Evolutionary conservation across 2,888 invertebrate species (phyloP).

Genomic region (Synergus japonicus): DNA sequence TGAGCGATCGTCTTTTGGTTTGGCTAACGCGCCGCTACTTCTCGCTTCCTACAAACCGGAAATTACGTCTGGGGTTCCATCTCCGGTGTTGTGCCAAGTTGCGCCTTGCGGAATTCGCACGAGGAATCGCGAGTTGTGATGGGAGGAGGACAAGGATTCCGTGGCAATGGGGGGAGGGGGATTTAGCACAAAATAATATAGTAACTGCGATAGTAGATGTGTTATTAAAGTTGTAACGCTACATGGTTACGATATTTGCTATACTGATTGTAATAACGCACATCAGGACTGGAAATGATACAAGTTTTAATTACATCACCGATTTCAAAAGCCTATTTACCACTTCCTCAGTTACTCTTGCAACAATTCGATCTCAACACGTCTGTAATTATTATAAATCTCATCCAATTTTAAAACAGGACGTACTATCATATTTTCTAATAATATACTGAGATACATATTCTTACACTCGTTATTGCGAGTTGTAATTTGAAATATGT

Average conservation of each 20-base stretch:
- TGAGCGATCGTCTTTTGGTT: constrained; percentile 73
- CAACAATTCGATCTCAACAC: no score
- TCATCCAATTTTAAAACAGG: no score
- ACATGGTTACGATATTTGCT: constrained; percentile 18
- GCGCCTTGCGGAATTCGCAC: constrained; percentile 55
- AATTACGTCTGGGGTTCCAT: constrained; percentile 77
- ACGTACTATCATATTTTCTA: no score
- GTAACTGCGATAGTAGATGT: background rate
- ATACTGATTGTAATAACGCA: background rate
- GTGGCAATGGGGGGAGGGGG: constrained; percentile 32
- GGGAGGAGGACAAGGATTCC: constrained; percentile 42
- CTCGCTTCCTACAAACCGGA: constrained; percentile 70
- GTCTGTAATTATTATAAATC: no score
- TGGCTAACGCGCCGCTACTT: constrained; percentile 65
- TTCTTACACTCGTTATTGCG: no score
- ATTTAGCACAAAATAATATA: constrained; percentile 5
- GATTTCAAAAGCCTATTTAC: background rate
- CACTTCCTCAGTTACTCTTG: background rate
- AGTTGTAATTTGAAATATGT: no score
- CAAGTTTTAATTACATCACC: constrained; percentile 15
- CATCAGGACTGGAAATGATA: background rate
- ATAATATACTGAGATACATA: no score
- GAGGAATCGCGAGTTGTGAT: constrained; percentile 43
- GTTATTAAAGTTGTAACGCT: constrained; percentile 33
- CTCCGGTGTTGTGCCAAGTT: constrained; percentile 76